phyloP scores from a whole-genome alignment of 2,113 vertebrate genomes.

The Brachirus orientalis region DNA sequence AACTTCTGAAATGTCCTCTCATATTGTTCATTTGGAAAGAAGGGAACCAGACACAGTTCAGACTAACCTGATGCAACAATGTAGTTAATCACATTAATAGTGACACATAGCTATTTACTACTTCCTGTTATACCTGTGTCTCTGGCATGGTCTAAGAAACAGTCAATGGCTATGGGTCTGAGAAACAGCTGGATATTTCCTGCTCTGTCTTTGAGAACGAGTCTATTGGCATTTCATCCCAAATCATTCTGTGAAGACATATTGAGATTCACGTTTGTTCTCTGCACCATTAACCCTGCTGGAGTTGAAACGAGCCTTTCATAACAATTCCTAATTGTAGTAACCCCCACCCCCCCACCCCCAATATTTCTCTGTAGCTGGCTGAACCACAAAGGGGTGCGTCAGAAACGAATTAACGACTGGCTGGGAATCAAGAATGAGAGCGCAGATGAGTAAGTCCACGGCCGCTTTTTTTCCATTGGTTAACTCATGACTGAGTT shows the following conservation, averaged over 20 bases:
- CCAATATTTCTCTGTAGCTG: slow-evolving; percentile 79
- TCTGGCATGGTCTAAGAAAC: no score
- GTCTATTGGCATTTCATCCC: not conserved
- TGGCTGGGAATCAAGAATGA: slow-evolving; percentile 97
- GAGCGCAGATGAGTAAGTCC: slow-evolving; percentile 91
- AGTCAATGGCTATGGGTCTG: no score
- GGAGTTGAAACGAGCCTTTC: slow-evolving; percentile 14
- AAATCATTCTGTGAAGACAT: slow-evolving; percentile 7
- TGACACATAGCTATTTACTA: no score
- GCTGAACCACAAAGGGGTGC: slow-evolving; percentile 98
- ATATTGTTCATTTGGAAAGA: no score
- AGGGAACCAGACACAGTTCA: no score
- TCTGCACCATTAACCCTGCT: slow-evolving; percentile 2
- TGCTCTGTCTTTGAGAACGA: slow-evolving; percentile 13
- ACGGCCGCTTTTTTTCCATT: no score
- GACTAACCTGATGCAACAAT: no score
- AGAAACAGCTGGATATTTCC: not conserved
- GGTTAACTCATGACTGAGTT: no score
- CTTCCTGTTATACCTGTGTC: no score
- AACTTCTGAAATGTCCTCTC: no score
- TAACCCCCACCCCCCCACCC: not conserved
- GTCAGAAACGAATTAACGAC: slow-evolving; percentile 95
- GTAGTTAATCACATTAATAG: no score
- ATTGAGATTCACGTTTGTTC: slow-evolving; percentile 3
- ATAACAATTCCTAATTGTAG: not conserved